Conservation (phyloP, 2,797 vertebrate genomes). For the Tympanoctomys barrerae region DNA sequence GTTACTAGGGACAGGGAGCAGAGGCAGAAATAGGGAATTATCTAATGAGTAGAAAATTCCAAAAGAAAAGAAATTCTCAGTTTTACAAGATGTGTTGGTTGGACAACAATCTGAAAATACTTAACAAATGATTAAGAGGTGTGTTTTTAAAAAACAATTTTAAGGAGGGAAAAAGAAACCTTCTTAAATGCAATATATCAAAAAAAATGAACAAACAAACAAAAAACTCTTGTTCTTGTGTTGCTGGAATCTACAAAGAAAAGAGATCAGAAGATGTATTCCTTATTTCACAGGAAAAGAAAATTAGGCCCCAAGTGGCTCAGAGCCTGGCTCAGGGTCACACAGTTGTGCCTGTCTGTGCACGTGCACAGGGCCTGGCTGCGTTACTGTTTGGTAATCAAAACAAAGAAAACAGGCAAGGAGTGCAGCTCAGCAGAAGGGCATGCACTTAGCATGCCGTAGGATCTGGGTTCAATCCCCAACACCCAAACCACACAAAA, state of each 20-base stretch:
- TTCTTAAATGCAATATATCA: background rate
- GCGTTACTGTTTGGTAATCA: background rate
- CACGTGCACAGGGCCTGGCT: no score
- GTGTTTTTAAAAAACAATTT: background rate
- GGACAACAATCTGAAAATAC: background rate
- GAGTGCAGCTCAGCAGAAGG: background rate
- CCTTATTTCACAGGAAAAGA: conserved; percentile 8
- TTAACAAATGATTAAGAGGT: background rate
- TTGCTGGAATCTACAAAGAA: background rate
- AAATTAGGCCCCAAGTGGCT: background rate
- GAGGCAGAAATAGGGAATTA: background rate
- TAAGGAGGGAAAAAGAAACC: background rate
- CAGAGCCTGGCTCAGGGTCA: background rate
- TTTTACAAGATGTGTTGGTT: background rate
- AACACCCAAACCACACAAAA: background rate
- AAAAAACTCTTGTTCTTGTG: background rate
- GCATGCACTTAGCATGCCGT: background rate
- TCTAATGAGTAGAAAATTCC: background rate
- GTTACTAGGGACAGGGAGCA: background rate
- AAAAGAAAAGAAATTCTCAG: background rate
- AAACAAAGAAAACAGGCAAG: background rate
- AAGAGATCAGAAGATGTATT: background rate
- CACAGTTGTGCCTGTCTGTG: background rate
- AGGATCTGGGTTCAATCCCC: background rate
- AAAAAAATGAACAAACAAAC: background rate